Conservation (phyloP, 2,888 invertebrate species). For the Sabellastarte sp. region DNA sequence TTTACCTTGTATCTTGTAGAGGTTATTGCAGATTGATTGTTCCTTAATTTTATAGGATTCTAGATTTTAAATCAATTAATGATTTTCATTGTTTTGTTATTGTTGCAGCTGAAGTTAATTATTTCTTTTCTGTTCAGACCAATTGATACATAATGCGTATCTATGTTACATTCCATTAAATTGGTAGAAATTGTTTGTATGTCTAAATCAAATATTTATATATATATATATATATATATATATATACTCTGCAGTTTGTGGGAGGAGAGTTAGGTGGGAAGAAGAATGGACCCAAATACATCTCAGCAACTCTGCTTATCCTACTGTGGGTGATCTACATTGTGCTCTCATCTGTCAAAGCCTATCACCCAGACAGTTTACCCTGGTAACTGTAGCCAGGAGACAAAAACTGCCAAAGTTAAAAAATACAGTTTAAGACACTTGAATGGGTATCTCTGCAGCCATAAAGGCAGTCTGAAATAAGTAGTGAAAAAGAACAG, state of each 20-base stretch:
- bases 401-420: too few relatives aligned
- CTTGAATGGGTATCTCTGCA: too few relatives aligned
- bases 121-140: too few relatives aligned
- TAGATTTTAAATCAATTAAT: not conserved
- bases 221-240: not conserved
- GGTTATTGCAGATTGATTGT: too few relatives aligned
- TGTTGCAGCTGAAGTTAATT: too few relatives aligned
- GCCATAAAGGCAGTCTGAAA: too few relatives aligned
- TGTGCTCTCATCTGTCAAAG: constrained; percentile 23
- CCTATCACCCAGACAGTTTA: constrained; percentile 20
- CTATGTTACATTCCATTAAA: too few relatives aligned
- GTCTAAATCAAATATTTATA: not conserved
- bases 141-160: too few relatives aligned
- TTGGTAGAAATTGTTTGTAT: not conserved
- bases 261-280: constrained; percentile 54
- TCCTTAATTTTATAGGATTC: too few relatives aligned
- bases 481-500: too few relatives aligned
- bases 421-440: too few relatives aligned
- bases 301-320: constrained; percentile 32
- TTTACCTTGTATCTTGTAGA: too few relatives aligned
- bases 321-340: constrained; percentile 48
- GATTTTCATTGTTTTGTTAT: not conserved
- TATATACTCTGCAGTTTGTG: constrained; percentile 37
- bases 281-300: constrained; percentile 29
- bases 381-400: constrained; percentile 8